A percentile compares a stretch with the other conserved stretches of the same genome.
These are phyloP conservation scores for Okapia johnstoni DNA, from an alignment of 2,113 vertebrate genomes.

Conservation along the genomic window DNA sequence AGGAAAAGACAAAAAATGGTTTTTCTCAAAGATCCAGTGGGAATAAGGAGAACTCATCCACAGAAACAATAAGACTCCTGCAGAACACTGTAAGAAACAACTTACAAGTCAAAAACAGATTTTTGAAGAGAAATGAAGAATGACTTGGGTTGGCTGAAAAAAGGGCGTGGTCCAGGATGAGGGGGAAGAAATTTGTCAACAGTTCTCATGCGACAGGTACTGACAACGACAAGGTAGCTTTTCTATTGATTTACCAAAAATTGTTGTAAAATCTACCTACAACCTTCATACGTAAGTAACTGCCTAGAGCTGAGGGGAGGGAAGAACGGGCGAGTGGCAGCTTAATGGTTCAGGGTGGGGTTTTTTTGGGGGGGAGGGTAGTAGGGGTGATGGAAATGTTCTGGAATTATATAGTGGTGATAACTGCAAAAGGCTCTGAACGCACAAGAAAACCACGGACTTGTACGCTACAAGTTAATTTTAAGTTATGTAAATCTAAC, in stretches of 20 bases:
- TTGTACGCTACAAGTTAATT: background rate
- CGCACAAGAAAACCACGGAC: background rate
- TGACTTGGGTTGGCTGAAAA: background rate
- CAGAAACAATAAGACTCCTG: background rate
- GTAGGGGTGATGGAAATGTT: background rate
- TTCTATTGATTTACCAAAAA: background rate
- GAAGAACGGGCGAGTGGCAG: accelerated
- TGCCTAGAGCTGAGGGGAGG: background rate
- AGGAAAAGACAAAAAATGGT: background rate
- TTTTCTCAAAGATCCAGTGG: background rate
- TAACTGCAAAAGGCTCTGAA: background rate
- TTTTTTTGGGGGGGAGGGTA: background rate
- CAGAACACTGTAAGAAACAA: background rate
- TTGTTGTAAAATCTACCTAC: background rate
- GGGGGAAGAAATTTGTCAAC: background rate
- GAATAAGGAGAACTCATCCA: background rate
- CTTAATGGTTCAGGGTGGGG: background rate
- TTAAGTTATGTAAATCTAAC: background rate
- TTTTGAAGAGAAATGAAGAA: background rate
- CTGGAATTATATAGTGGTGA: background rate
- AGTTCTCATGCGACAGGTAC: background rate
- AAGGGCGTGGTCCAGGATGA: background rate
- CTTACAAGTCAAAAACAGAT: background rate
- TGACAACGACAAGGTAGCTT: background rate
- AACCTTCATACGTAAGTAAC: background rate